phyloP scores from a whole-genome alignment of 2,797 vertebrate genomes.

The Coregonus ussuriensis region DNA sequence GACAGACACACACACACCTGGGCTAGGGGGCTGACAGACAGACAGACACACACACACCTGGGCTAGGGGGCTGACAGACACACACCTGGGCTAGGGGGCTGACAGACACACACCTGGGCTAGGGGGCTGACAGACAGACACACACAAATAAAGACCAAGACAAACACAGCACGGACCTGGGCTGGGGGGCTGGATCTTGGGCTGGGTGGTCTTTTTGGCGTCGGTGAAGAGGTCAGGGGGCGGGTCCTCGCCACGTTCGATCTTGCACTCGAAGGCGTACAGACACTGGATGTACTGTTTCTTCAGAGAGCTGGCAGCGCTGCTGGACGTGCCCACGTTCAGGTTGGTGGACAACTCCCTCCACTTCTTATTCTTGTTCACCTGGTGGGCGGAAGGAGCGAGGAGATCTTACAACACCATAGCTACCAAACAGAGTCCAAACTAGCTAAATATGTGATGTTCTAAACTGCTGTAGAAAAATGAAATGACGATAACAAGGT shows the following conservation, averaged over 20 bases:
- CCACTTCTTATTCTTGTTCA: conserved; percentile 99
- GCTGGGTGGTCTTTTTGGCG: conserved; percentile 94
- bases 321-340: conserved; percentile 98
- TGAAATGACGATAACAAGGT: background rate
- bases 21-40: too few relatives aligned
- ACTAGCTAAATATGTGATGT: too few relatives aligned
- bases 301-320: conserved; percentile 96
- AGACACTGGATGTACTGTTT: conserved; percentile 99
- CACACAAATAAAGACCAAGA: background rate
- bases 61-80: too few relatives aligned
- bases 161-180: conserved; percentile 82
- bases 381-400: conserved; percentile 71
- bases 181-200: conserved; percentile 97
- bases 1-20: too few relatives aligned
- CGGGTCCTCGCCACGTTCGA: conserved; percentile 96
- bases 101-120: too few relatives aligned
- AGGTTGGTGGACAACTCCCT: conserved; percentile 95
- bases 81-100: too few relatives aligned
- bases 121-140: too few relatives aligned
- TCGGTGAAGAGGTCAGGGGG: conserved; percentile 95
- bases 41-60: too few relatives aligned
- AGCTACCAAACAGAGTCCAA: background rate
- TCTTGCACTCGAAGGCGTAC: conserved; percentile 98
- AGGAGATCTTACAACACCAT: background rate
- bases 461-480: background rate